Conservation (phyloP, 2,888 invertebrate species). For the Tipula vernalis region DNA sequence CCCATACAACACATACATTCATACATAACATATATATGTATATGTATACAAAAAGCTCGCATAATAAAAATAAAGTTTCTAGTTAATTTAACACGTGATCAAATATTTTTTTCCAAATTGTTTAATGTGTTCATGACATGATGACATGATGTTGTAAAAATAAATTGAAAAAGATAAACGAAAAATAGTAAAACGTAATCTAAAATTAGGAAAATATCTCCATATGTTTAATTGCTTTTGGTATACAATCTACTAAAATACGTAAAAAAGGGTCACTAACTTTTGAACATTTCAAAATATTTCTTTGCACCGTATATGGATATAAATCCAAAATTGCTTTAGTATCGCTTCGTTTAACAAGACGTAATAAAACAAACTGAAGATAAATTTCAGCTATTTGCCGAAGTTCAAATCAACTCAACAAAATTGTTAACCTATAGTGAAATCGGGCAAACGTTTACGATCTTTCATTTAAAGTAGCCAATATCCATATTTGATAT, state of each 20-base stretch:
- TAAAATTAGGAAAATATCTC: not conserved
- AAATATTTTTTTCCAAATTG: not conserved
- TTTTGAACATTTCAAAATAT: not conserved
- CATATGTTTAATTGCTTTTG: not conserved
- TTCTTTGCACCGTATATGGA: not conserved
- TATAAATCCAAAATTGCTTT: no score
- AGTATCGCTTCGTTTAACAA: no score
- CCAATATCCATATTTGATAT: no score
- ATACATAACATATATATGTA: not conserved
- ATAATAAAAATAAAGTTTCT: not conserved
- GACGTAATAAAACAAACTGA: no score
- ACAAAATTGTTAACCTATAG: no score
- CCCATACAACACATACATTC: not conserved
- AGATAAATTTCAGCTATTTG: no score
- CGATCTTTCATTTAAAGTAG: no score
- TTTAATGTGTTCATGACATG: not conserved
- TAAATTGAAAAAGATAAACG: not conserved
- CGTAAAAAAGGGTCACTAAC: not conserved
- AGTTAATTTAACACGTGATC: conserved; percentile 4
- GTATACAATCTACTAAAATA: not conserved
- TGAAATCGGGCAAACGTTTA: no score
- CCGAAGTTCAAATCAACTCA: no score
- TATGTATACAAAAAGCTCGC: not conserved
- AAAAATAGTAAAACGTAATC: not conserved
- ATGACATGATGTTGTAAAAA: not conserved